A percentile compares a stretch with the other conserved stretches of the same genome.
phyloP scores from a whole-genome alignment of 2,113 vertebrate species.

The Murina feae region DNA sequence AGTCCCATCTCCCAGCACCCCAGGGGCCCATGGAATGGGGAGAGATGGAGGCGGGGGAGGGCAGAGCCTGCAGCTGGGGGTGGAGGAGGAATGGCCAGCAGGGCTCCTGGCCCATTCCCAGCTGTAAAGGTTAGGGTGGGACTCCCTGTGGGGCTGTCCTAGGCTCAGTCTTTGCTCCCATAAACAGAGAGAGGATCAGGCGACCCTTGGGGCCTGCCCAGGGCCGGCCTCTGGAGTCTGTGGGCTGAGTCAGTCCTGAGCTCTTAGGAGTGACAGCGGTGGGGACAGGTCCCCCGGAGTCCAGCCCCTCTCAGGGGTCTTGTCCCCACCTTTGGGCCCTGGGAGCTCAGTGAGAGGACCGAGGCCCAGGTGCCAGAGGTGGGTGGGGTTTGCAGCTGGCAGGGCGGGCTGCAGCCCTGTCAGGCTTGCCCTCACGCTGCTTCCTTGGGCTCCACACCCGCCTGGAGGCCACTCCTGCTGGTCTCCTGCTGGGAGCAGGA shows the following conservation, averaged over 20 bases:
- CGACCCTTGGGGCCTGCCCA: neutral
- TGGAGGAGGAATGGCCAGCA: accelerated
- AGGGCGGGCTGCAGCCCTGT: neutral
- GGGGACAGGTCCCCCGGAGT: neutral
- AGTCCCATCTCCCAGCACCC: accelerated
- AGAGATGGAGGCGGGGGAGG: neutral
- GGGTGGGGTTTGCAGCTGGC: accelerated
- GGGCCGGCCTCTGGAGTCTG: neutral
- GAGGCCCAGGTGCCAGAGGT: neutral
- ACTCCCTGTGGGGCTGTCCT: neutral
- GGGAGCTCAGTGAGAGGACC: neutral
- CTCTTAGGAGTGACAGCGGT: accelerated
- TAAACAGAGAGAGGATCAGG: neutral
- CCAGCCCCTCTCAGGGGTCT: neutral
- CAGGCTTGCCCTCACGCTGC: accelerated
- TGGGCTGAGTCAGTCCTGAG: neutral
- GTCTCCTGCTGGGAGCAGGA: neutral
- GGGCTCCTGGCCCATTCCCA: neutral
- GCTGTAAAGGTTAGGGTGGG: accelerated
- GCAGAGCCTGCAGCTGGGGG: neutral
- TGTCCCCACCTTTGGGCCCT: accelerated
- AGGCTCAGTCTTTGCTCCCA: neutral
- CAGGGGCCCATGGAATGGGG: too few relatives aligned
- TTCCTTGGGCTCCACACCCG: accelerated
- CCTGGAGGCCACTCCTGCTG: accelerated